Base-by-base conservation (phyloP, 2,888 invertebrate species). In the Entomobrya proxima region DNA sequence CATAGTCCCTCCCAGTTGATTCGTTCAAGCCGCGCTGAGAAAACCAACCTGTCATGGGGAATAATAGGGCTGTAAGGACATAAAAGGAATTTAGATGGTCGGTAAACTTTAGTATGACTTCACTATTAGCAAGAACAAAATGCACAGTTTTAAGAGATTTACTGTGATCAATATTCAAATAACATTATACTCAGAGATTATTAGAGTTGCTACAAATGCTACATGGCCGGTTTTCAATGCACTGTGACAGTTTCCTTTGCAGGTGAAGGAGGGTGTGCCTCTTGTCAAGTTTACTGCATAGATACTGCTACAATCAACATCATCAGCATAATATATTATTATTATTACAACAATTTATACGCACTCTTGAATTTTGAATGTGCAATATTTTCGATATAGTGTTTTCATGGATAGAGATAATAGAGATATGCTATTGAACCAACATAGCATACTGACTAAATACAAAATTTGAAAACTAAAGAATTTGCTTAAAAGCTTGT, bases 191-290 rank as follows among this genome's bases (percentile, higher is more conserved):
- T 32, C 13, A 69, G 11, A 74, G 75, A 82, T 50, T 50, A 83
- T 77, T 58, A 78, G 21, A 78, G 58, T 72, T 55, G 84, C 58
- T 78, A 83, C 75, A 84, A 58, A n/a, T n/a, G 78, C 72, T 72
- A 84, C 84, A 84, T 58, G 84, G 84, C 78, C 77, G 78, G 84
- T 84, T 84, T 61, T 84, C 77, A 58, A 78, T 84, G 55, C 78
- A 35, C 69, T 78, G 78, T 77, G 84, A 84, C 84, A 84, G 77
- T 84, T 84, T 78, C 72, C 58, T 83, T 72, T 72, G 61, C 72
- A 78, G 47, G 21, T 69, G 84, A 78, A 84, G 84, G 84, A 83
- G 83, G 84, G 84, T 78, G 84, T 84, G 84, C 77, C 83, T 52
- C 84, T 76, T 78, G 84, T 78, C 84, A 84, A 35, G 77, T 84